A percentile compares a stretch with the other conserved stretches of the same genome.
These are phyloP conservation scores for Xestia sexstrigata DNA, from an alignment of 2,888 invertebrate genomes.

Conservation along the genomic window DNA sequence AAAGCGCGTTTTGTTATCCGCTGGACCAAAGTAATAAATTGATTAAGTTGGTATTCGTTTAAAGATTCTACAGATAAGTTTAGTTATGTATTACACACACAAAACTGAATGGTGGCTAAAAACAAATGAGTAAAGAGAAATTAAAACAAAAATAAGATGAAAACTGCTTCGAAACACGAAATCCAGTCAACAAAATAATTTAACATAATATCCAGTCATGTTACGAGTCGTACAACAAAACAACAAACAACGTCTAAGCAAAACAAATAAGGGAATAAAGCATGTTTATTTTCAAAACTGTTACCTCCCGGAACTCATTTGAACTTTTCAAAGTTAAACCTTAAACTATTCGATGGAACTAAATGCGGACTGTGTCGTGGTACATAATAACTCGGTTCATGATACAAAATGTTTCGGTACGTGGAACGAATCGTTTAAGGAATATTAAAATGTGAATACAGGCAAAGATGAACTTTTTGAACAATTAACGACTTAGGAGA, in stretches of 20 bases:
- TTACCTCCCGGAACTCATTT: constrained; percentile 63
- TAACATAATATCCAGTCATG: constrained; percentile 9
- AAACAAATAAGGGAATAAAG: constrained; percentile 51
- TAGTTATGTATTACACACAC: background rate
- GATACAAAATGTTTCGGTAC: constrained; percentile 9
- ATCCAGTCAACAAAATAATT: constrained; percentile 2
- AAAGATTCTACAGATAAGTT: background rate
- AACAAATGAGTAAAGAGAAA: background rate
- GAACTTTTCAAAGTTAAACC: constrained; percentile 60
- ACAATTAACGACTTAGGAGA: constrained; percentile 38
- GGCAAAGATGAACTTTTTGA: constrained; percentile 29
- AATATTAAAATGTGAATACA: constrained; percentile 51
- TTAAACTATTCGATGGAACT: constrained; percentile 60
- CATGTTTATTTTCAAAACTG: constrained; percentile 61
- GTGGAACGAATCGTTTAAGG: constrained; percentile 33
- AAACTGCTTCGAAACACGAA: background rate
- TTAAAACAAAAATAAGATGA: rapidly evolving
- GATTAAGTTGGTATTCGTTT: background rate
- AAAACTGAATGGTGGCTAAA: background rate
- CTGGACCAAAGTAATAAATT: no score
- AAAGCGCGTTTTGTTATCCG: no score
- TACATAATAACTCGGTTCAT: constrained; percentile 8
- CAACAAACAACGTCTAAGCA: constrained; percentile 35
- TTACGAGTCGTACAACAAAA: constrained; percentile 39
- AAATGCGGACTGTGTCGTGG: constrained; percentile 41